Evolutionary conservation across 1,140 invertebrate genomes (phyloP).

Genomic region (Eufriesea mexicana): DNA sequence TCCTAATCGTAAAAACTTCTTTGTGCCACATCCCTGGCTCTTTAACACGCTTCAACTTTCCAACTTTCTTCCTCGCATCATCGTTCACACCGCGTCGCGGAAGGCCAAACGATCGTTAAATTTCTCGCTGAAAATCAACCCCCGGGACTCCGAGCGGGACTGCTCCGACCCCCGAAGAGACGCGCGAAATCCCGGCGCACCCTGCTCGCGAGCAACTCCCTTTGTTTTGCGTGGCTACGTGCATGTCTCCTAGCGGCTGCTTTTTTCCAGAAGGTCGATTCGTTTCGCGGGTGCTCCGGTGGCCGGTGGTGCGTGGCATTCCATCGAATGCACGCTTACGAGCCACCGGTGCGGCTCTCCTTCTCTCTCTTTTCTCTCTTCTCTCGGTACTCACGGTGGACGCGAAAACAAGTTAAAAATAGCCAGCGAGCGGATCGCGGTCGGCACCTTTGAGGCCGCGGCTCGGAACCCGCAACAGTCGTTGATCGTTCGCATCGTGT

Average conservation of each 20-base stretch:
- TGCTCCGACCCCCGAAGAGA: background rate
- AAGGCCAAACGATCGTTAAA: background rate
- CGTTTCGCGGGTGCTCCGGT: slow-evolving; percentile 55
- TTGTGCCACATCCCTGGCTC: background rate
- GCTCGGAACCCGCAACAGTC: slow-evolving; percentile 57
- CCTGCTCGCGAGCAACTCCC: background rate
- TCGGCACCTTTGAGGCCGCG: slow-evolving; percentile 68
- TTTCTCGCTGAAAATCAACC: background rate
- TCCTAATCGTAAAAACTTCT: background rate
- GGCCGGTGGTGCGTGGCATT: slow-evolving; percentile 67
- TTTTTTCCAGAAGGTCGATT: slow-evolving; percentile 46
- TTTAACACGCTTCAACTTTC: too few species aligned
- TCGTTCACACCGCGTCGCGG: too few species aligned
- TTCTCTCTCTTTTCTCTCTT: background rate
- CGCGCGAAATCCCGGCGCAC: background rate
- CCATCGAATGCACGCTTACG: slow-evolving; percentile 57
- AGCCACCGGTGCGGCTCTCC: slow-evolving; percentile 16
- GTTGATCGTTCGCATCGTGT: slow-evolving; percentile 70
- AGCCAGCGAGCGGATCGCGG: slow-evolving; percentile 57
- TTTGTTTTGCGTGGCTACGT: background rate
- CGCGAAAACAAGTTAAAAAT: slow-evolving; percentile 72
- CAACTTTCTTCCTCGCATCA: background rate
- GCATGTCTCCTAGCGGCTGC: background rate
- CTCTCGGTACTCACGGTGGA: slow-evolving; percentile 41
- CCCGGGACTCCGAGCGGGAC: too few species aligned